Evolutionary conservation across 2,797 vertebrate genomes (phyloP), one percentile per base, ranked within the genome.

Genomic region (Dallia pectoralis): DNA sequence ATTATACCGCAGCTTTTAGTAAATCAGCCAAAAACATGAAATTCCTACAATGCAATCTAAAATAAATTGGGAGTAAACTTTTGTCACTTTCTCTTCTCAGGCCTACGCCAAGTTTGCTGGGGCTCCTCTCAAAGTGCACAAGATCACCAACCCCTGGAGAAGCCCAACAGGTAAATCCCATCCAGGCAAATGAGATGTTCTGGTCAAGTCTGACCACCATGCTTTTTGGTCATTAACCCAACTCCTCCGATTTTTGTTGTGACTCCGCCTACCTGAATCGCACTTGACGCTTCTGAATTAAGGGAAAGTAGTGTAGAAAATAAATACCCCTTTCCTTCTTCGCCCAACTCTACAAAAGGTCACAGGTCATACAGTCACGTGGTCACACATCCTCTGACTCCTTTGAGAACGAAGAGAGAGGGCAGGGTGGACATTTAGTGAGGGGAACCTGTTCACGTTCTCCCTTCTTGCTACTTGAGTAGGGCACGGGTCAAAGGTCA

Each of bases 21-120:
- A n/a, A n/a, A n/a, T n/a, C n/a, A n/a, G n/a, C n/a, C n/a, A n/a
- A n/a, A n/a, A n/a, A n/a, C n/a, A 40, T 40, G 3, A 7, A 40
- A 44, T 44, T 44, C 12, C 3, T 11, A 44, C 11, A 44, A 14
- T 44, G 11, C 40, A 44, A 44, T 44, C 40, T 44, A 12, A 44
- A 44, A 14, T 2, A 44, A 44, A 44, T 44, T 14, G 9, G 11
- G 40, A 19, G 49, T 18, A 19, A 18, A 9, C 29, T 40, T 5
- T 29, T 15, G 15, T 14, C 61, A 49, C 49, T 36, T 49, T 25
- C 67, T 2, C 61, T 14, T 64, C 0, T 51, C 18, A 94, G 94
- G 92, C 94, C 0, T 95, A 95, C 53, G 91, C 93, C 71, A 92
- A 89, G 71, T 95, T 95, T 84, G 91, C 94, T 15, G 94, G 94